phyloP scores from a whole-genome alignment of 2,797 vertebrate species.

The Gephyroberyx darwinii region DNA sequence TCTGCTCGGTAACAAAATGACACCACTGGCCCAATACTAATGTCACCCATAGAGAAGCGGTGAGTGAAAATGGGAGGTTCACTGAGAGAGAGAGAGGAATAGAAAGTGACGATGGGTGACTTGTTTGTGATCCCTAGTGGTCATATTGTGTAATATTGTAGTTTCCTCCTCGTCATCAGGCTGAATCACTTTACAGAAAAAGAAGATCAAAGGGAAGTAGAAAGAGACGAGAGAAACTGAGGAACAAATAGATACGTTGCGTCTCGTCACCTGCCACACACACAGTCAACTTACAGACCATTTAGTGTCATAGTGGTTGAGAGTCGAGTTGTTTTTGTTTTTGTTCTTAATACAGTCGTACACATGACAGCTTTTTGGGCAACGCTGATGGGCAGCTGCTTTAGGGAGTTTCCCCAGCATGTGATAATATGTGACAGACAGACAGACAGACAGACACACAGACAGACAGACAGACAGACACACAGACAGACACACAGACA shows the following conservation, averaged over 20 bases:
- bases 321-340: background rate
- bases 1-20: conserved; percentile 22
- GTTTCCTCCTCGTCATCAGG: conserved; percentile 53
- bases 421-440: too few relatives aligned
- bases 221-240: conserved; percentile 24
- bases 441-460: too few relatives aligned
- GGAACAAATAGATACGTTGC: background rate
- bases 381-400: background rate
- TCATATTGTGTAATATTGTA: conserved; percentile 65
- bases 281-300: background rate
- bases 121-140: conserved; percentile 37
- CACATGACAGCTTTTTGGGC: background rate
- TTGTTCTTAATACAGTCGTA: conserved; percentile 8
- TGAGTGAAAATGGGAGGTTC: conserved; percentile 45
- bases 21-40: conserved; percentile 17
- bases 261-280: background rate
- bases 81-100: conserved; percentile 57
- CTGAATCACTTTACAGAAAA: conserved; percentile 47
- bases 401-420: background rate
- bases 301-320: background rate
- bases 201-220: conserved; percentile 3
- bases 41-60: conserved; percentile 55
- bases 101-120: conserved; percentile 60
- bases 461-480: too few relatives aligned
- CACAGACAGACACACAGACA: too few relatives aligned